Evolutionary conservation across 1,140 invertebrate species (phyloP), one percentile per base, ranked within the genome.

Genomic region (Oscheius sp.): DNA sequence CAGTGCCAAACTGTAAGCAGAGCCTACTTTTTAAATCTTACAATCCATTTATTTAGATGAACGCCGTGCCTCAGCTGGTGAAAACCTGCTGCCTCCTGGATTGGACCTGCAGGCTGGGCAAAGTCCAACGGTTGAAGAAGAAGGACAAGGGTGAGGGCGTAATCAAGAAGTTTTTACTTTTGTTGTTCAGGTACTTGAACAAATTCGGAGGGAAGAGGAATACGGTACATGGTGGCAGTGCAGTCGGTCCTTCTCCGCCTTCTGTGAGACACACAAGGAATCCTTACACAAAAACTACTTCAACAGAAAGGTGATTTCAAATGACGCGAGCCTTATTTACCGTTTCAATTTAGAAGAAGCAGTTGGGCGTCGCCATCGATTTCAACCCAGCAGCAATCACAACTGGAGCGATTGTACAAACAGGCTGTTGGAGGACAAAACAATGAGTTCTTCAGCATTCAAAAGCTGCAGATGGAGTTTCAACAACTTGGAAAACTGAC

Each of bases 391-490:
- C 64, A 46, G 23, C 69, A 34, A 20, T 46, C 29, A 20, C 36
- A 59, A 23, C 49, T 68, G 35, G 70, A 70, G 26, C 61, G 46
- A 32, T 18, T 76, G 34, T 79, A 36, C 46, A 73, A 59, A 59
- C 28, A 67, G 42, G 62, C 64, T 2, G 36, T 49, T 15, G 49
- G 59, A 35, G 18, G 55, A n/a, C 42, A 49, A n/a, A 68, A 42
- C 26, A n/a, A n/a, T n/a, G 72, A 67, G 45, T 35, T 79, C 28
- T 52, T 45, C 29, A 59, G 71, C 35, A 75, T 82, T 18, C 79
- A 81, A 55, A 77, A 85, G 58, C 52, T 82, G 45, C 83, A 82
- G 65, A 69, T 73, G 15, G 81, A 82, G 46, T 82, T 82, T 64
- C 81, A 82, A 78, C 74, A 80, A 59, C 61, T 82, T 13, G 59